Base-by-base conservation (phyloP, 2,113 vertebrate genomes). In the Himantopus leucocephalus region DNA sequence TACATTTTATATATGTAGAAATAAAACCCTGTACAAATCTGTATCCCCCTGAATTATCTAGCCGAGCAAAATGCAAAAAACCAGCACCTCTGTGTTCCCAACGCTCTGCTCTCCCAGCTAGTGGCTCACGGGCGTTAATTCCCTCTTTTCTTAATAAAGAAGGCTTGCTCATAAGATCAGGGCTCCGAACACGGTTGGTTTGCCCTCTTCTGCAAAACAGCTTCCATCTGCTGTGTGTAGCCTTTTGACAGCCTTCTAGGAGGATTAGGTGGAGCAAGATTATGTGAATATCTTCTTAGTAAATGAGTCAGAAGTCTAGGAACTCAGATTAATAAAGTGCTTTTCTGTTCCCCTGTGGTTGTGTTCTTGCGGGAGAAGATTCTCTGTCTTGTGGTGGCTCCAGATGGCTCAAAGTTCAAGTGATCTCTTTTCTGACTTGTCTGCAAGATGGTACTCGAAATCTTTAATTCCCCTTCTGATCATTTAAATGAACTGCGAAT, bases 11-110 rank as follows among this genome's bases (percentile, higher is more conserved):
- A 14, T 26, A 45, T 12, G 13, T 14, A 41, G 5, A 62, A 53
- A 41, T 19, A 27, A 52, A 59, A 6, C 27, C 63, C 22, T 20
- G 47, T 63, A 23, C 52, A 63, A 53, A 13, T 41, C 45, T 41
- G 34, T 32, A 58, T 8, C 22, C 8, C 17, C 26, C 3, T 18
- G 73, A 39, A n/a, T 92, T 53, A n/a, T 23, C 48, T 32, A 48
- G 23, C 58, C 35, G 50, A 35, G 30, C 41, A n/a, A 83, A 76
- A 39, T n/a, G 23, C 11, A 45, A 45, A 26, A 45, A 30, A 67
- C 6, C 4, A 8, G 10, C 0, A 7, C 23, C 37, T 24, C 0
- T 14, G 1, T 24, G 45, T 60, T 53, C 70, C 62, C 37, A 45
- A 1, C 23, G 2, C 45, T 34, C 19, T 29, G 32, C 77, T 59